These are phyloP conservation scores for Brevimyrus niger DNA, from an alignment of 2,113 vertebrate species.

Conservation along the genomic window DNA sequence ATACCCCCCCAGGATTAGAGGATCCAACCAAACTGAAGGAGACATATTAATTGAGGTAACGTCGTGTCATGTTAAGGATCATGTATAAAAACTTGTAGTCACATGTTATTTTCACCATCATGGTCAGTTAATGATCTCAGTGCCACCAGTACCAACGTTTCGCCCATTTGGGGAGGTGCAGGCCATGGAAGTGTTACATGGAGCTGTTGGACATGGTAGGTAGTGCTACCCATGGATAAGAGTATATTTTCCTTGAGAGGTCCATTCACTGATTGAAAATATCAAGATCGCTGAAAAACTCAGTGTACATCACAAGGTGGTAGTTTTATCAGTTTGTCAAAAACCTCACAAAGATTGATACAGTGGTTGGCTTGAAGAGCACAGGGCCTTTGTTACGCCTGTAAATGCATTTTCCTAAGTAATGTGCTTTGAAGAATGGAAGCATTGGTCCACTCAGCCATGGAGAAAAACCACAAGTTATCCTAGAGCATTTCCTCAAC, in stretches of 20 bases:
- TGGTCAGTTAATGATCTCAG: not conserved
- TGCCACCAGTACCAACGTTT: not conserved
- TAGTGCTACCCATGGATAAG: not conserved
- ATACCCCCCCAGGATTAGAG: not conserved
- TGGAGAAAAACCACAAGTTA: not conserved
- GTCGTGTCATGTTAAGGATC: not conserved
- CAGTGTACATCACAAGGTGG: not conserved
- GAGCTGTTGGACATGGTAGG: not conserved
- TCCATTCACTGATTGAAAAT: not conserved
- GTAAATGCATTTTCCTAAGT: not conserved
- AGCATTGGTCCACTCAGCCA: not conserved
- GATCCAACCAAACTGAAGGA: not conserved
- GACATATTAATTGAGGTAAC: not conserved
- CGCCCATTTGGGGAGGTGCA: not conserved
- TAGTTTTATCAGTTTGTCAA: not conserved
- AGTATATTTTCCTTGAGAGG: not conserved
- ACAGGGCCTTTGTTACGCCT: not conserved
- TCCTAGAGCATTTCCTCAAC: not conserved
- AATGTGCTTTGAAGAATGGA: not conserved
- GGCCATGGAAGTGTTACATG: not conserved
- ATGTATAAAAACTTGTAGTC: not conserved
- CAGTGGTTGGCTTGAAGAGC: not conserved
- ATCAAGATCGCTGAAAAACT: not conserved
- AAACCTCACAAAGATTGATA: not conserved
- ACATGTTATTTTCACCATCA: not conserved